Conservation (phyloP, 2,113 vertebrate species). For the Cynocephalus volans region DNA sequence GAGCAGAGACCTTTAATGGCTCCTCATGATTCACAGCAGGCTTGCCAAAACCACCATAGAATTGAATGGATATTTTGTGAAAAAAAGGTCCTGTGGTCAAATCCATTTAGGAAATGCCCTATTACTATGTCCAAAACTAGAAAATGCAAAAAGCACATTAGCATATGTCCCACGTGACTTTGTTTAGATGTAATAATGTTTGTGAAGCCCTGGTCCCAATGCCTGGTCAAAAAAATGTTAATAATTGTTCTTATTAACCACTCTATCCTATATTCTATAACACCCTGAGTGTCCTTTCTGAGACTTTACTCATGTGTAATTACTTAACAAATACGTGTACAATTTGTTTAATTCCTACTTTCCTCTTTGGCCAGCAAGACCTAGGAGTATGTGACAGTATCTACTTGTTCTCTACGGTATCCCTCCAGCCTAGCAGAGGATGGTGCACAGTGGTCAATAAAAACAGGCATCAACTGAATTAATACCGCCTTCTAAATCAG, state of each 20-base stretch:
- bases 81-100: neutral
- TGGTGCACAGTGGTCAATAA: neutral
- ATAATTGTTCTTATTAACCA: neutral
- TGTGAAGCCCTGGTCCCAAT: neutral
- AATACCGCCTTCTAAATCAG: neutral
- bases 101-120: neutral
- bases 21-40: neutral
- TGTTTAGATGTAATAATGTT: neutral
- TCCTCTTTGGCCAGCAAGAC: neutral
- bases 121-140: neutral
- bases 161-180: neutral
- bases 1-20: neutral
- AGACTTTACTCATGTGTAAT: neutral
- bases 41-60: neutral
- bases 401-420: neutral
- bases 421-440: neutral
- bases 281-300: neutral
- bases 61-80: neutral
- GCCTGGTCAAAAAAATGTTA: neutral
- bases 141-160: neutral
- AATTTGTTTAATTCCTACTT: neutral
- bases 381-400: fast-evolving
- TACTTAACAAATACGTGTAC: neutral
- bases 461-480: neutral
- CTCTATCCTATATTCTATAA: neutral